Evolutionary conservation across 2,888 invertebrate genomes (phyloP), one percentile per base, ranked within the genome.

Genomic region (Epistrophella euchroma): DNA sequence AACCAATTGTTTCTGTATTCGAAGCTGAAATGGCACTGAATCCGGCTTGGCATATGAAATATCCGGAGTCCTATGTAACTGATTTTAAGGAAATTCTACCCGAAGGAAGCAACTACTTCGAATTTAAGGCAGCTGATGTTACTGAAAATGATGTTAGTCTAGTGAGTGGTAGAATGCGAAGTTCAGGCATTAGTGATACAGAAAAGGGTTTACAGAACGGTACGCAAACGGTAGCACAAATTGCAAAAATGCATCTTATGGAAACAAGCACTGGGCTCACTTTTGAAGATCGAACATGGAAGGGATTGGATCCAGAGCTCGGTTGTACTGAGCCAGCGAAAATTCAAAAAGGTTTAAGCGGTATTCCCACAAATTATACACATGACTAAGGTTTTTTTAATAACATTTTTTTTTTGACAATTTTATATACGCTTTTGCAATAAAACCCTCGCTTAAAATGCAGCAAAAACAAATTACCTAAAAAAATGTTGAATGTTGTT

Each of bases 1-100:
- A 96, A 90, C 98, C 99, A 0, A 95, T 99, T 66, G 95, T 98
- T 0, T 97, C 98, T 25, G 97, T 98, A 0, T 98, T 96, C 92
- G 99, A 99, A 93, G 94, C 99, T 25, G 99, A 99, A 93, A 93
- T 96, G 75, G 96, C 97, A 4, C 92, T 97, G 19, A 97, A 97
- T 91, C 93, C 93, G 4, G 92, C 93, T 2, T 92, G 94, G 89
- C 90, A 91, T 15, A 89, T 90, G 90, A 90, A 90, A 37, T 94
- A 94, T 45, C 93, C 94, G 1, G 95, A 92, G 60, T 93, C 93
- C 4, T 96, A 96, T 91, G 93, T 95, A 37, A 95, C 95, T 56
- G 96, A 98, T 90, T 98, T 96, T 90, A 94, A 95, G 89, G 94
- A 96, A 88, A 93, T 97, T 76, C 91, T 97, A 45, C 95, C 95